Base-by-base conservation (phyloP, 2,797 vertebrate species). In the Coracias cyanogaster region DNA sequence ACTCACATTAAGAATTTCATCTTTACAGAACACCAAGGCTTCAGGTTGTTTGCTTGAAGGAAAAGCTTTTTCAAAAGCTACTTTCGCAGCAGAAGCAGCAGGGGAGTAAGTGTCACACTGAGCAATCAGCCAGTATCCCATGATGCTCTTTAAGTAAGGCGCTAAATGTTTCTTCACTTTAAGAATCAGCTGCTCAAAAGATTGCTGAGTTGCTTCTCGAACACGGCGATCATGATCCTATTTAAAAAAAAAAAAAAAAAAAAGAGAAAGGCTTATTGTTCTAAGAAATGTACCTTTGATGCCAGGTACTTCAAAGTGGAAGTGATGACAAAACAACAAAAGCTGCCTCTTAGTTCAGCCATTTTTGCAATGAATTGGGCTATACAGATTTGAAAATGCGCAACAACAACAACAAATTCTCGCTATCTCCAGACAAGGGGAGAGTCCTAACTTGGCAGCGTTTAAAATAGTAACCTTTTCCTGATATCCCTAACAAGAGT, bases 41-140 rank as follows among this genome's bases (percentile, higher is more conserved):
- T 99, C 99, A 0, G 99, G 98, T 89, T 99, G 99, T 94, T 99
- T 99, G 98, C 98, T 95, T 3, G 98, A 98, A 49, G 99, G 99
- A 95, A 99, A 99, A 43, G 99, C 99, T 17, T 99, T 99, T 95
- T 99, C 98, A 96, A 99, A 99, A 79, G 99, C 99, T 79, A 97
- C 96, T 95, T 98, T 98, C 14, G 99, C 99, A 49, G 99, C 99
- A 24, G 98, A 99, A 52, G 99, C 99, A 66, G 99, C 99, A 33
- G 99, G 99, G 20, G 98, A 97, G 45, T 99, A 99, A 21, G 98
- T 98, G 96, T 99, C 99, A 92, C 99, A 99, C 62, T 99, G 99
- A 89, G 99, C 99, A 94, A 99, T 98, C 49, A 99, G 98, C 99
- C 99, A 99, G 96, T 99, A 99, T 64, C 99, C 99, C 99, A 99